Percentiles rank a stretch among this genome's conserved stretches.
These are phyloP conservation scores for Halesus radiatus DNA, from an alignment of 1,140 invertebrate genomes.

Conservation along the genomic window DNA sequence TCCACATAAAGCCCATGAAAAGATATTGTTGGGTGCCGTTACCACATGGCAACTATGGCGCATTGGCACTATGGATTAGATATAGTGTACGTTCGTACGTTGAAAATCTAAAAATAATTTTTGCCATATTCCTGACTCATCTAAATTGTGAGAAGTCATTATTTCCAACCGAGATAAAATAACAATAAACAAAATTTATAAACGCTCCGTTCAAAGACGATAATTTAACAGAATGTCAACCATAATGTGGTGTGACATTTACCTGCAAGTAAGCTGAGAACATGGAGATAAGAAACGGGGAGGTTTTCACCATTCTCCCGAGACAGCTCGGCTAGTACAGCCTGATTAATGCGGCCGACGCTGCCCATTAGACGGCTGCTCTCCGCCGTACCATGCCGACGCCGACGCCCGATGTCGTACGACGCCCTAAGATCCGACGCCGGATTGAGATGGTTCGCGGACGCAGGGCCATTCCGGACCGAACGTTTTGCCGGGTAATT, in stretches of 20 bases:
- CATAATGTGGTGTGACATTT: slow-evolving; percentile 12
- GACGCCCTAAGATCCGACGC: background rate
- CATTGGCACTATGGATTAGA: too few species aligned
- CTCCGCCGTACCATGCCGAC: background rate
- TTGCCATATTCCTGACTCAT: too few species aligned
- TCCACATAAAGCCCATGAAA: too few species aligned
- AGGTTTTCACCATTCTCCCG: background rate
- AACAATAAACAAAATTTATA: background rate
- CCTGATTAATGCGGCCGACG: slow-evolving; percentile 29
- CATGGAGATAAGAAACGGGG: slow-evolving; percentile 25
- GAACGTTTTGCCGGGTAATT: background rate
- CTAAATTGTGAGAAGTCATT: too few species aligned
- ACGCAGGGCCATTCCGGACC: background rate
- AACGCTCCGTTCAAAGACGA: background rate
- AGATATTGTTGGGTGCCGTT: too few species aligned
- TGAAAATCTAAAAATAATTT: too few species aligned
- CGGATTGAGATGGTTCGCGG: background rate
- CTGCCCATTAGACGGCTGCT: slow-evolving; percentile 3
- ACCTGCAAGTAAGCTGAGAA: slow-evolving; percentile 17
- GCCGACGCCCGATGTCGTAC: background rate
- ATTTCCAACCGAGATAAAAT: background rate
- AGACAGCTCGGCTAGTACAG: background rate
- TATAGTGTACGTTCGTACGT: too few species aligned
- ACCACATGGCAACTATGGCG: too few species aligned
- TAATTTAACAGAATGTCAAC: background rate